Evolutionary conservation across 92 coral and sea anemone species (phyloP).

Genomic region (Epizoanthus stellaris): DNA sequence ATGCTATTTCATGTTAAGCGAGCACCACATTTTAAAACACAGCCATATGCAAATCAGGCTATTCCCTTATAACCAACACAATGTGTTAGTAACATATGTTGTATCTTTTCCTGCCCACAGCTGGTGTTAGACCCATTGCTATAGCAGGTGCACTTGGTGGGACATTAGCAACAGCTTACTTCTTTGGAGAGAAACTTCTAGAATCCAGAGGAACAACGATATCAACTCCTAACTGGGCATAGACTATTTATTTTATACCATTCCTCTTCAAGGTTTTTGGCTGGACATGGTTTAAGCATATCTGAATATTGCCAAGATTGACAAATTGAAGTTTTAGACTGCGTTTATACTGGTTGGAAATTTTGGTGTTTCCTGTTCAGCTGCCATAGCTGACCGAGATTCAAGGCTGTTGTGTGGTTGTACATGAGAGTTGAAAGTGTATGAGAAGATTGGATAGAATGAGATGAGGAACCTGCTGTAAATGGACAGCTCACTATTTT

Average conservation of each 20-base stretch:
- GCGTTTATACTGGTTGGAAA: not conserved
- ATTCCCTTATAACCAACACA: no score
- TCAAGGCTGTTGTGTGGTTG: no score
- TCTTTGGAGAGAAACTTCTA: slow-evolving; percentile 90
- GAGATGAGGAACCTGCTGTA: no score
- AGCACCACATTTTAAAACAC: no score
- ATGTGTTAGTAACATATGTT: not conserved
- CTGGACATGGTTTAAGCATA: not conserved
- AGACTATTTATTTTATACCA: not conserved
- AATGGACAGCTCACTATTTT: no score
- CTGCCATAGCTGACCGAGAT: no score
- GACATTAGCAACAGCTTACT: slow-evolving; percentile 82
- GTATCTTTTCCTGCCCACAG: slow-evolving; percentile 27
- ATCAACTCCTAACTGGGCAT: slow-evolving; percentile 97
- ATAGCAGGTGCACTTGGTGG: slow-evolving; percentile 96
- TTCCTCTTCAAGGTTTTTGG: not conserved
- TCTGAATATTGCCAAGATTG: not conserved
- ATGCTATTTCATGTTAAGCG: no score
- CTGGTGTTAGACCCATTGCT: slow-evolving; percentile 93
- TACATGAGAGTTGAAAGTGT: no score
- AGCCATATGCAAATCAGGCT: no score
- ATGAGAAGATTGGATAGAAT: no score
- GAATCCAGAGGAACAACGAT: slow-evolving; percentile 86
- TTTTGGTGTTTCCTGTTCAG: no score
- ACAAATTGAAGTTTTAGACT: not conserved